Conservation (phyloP, 2,113 vertebrate genomes). For the Gulo gulo region DNA sequence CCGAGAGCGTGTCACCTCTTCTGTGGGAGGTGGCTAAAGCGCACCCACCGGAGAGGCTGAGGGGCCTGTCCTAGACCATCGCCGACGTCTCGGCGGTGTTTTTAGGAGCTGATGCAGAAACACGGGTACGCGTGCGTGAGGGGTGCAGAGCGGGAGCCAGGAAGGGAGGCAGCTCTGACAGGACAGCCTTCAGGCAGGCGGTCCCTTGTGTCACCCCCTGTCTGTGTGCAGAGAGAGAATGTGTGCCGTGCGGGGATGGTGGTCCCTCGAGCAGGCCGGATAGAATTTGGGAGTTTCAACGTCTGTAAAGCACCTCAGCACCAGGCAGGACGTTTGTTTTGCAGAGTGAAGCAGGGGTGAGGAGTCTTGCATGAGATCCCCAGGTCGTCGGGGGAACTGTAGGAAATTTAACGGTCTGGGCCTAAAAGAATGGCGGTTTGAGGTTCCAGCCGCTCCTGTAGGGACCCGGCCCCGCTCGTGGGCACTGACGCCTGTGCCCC, state of each 20-base stretch:
- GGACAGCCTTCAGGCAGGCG: too few relatives aligned
- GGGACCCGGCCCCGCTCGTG: not conserved
- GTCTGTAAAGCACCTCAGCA: too few relatives aligned
- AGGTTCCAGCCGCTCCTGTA: too few relatives aligned
- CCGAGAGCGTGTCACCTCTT: not conserved
- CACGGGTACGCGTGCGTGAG: too few relatives aligned
- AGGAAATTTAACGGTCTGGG: not conserved
- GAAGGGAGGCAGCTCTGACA: too few relatives aligned
- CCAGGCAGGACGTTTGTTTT: not conserved
- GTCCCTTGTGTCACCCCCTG: rapidly evolving
- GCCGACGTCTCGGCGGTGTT: not conserved
- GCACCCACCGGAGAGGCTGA: rapidly evolving
- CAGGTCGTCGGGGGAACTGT: not conserved
- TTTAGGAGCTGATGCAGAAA: not conserved
- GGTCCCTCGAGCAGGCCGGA: not conserved
- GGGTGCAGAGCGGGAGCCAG: too few relatives aligned
- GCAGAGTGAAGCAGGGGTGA: not conserved
- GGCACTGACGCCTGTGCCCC: rapidly evolving
- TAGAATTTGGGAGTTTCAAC: too few relatives aligned
- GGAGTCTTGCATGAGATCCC: not conserved
- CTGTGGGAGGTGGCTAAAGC: not conserved
- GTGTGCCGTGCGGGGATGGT: too few relatives aligned
- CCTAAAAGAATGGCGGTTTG: too few relatives aligned
- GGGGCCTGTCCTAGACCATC: too few relatives aligned
- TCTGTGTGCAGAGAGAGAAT: not conserved